phyloP scores from a whole-genome alignment of 2,797 vertebrate genomes.

The Acanthis flammea region DNA sequence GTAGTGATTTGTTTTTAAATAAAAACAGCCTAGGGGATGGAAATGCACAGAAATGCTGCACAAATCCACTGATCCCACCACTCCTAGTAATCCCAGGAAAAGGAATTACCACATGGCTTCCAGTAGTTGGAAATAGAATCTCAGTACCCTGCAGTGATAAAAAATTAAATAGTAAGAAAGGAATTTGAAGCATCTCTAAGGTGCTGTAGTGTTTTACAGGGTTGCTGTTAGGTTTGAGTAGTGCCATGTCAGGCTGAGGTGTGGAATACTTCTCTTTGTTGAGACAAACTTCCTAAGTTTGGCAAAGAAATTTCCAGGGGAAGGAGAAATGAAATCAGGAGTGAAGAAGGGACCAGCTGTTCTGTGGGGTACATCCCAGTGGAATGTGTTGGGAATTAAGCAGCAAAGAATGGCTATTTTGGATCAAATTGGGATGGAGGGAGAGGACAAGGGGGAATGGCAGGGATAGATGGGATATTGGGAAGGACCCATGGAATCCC shows the following conservation, averaged over 20 bases:
- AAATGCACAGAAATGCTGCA: background rate
- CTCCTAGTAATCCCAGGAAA: background rate
- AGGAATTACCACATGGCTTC: rapidly evolving
- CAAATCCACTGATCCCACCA: background rate
- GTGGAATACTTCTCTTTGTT: background rate
- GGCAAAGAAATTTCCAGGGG: background rate
- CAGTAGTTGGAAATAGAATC: background rate
- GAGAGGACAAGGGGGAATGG: background rate
- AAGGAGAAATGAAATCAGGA: background rate
- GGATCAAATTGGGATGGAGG: background rate
- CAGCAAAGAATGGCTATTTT: rapidly evolving
- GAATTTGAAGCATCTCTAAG: background rate
- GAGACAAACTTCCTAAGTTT: too few relatives aligned
- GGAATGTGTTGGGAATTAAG: background rate
- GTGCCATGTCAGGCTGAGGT: background rate
- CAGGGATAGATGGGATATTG: background rate
- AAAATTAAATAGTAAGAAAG: background rate
- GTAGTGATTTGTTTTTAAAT: background rate
- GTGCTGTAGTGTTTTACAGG: background rate
- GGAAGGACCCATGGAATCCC: background rate
- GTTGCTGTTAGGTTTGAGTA: background rate
- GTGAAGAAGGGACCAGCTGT: too few relatives aligned
- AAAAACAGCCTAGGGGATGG: background rate
- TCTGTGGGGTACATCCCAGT: background rate
- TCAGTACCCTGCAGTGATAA: background rate